Conservation (phyloP, 2,888 invertebrate genomes). For the Platycheirus rosarum region DNA sequence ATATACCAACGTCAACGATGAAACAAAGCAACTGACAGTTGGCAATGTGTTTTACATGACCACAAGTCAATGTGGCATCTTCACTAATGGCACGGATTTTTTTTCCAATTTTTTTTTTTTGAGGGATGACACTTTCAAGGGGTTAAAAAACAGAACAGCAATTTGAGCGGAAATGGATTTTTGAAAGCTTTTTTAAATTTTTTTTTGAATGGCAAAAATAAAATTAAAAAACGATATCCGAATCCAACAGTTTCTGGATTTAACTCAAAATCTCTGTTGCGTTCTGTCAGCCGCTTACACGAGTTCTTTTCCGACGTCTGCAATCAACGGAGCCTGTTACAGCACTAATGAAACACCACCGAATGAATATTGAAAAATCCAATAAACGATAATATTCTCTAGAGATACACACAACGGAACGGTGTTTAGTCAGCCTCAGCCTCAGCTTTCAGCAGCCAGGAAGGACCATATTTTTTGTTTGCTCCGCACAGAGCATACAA, state of each 20-base stretch:
- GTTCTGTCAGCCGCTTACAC: constrained; percentile 15
- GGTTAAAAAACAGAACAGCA: constrained; percentile 43
- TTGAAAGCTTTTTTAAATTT: constrained; percentile 23
- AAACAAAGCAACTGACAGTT: constrained; percentile 41
- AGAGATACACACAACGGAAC: constrained; percentile 64
- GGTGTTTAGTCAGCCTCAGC: constrained; percentile 26
- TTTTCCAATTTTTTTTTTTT: constrained; percentile 36
- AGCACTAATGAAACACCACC: constrained; percentile 80
- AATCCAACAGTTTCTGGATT: constrained; percentile 9
- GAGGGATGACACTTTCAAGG: constrained; percentile 34
- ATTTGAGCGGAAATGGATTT: constrained; percentile 62
- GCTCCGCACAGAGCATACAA: constrained; percentile 4
- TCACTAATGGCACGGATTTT: constrained; percentile 27
- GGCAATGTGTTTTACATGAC: constrained; percentile 52
- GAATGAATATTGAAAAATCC: constrained; percentile 74
- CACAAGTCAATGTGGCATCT: constrained; percentile 19
- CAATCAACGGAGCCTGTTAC: constrained; percentile 82
- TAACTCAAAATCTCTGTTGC: constrained; percentile 44
- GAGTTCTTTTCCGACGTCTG: constrained; percentile 78
- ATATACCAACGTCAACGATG: constrained; percentile 1
- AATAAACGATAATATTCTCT: constrained; percentile 73
- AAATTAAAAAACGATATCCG: constrained; percentile 1
- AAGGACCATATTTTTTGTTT: constrained; percentile 56
- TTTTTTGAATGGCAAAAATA: not conserved
- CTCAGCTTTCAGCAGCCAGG: too few species aligned